Percentiles rank a stretch among this genome's conserved stretches.
These are phyloP conservation scores for Rhopalosiphum padi DNA, from an alignment of 1,140 invertebrate species.

Conservation along the genomic window DNA sequence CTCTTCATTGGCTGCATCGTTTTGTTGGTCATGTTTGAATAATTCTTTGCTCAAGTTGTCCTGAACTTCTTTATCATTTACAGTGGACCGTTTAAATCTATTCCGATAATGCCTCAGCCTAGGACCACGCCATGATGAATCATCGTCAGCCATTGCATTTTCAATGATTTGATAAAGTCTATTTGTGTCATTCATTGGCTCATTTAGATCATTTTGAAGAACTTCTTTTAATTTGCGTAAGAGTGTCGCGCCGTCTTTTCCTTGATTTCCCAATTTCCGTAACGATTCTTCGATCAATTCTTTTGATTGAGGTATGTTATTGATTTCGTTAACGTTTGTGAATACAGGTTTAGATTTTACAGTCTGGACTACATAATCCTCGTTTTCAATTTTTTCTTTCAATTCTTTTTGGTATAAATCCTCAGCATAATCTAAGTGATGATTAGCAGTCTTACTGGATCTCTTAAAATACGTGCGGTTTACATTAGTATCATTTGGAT, in stretches of 20 bases:
- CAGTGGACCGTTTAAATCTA: constrained; percentile 30
- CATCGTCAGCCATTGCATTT: constrained; percentile 42
- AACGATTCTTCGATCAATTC: constrained; percentile 52
- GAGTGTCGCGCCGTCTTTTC: constrained; percentile 40
- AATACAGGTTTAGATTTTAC: not conserved
- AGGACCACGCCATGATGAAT: constrained; percentile 33
- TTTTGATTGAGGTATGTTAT: constrained; percentile 51
- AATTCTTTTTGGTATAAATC: constrained; percentile 58
- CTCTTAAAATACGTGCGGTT: not conserved
- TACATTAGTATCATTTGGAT: not conserved
- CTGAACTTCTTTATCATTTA: not conserved
- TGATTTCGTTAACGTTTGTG: constrained; percentile 64
- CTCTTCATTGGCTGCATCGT: constrained; percentile 50
- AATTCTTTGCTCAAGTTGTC: constrained; percentile 27
- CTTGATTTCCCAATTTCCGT: constrained; percentile 39
- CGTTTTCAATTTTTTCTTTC: constrained; percentile 47
- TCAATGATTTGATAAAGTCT: constrained; percentile 33
- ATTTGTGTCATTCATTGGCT: constrained; percentile 27
- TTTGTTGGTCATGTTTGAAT: constrained; percentile 38
- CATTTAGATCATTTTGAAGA: constrained; percentile 21
- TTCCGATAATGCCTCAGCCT: constrained; percentile 44
- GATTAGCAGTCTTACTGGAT: constrained; percentile 54
- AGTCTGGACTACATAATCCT: constrained; percentile 33
- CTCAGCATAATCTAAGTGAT: constrained; percentile 59
- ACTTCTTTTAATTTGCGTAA: constrained; percentile 49